phyloP scores from a whole-genome alignment of 2,888 invertebrate genomes.

The Epinotia brunnichana region DNA sequence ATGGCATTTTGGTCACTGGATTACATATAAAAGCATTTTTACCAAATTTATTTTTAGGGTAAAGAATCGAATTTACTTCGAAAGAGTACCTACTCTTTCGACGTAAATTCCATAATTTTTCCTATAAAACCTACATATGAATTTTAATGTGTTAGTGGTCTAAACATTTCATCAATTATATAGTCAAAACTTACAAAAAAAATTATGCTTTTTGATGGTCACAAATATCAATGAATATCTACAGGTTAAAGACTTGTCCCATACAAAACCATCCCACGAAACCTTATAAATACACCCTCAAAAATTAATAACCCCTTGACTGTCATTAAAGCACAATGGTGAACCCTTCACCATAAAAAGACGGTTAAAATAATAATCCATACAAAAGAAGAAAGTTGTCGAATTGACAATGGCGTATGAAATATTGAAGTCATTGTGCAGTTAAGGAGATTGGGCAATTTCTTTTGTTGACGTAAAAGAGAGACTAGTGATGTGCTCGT shows the following conservation, averaged over 20 bases:
- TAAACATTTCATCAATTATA: too few relatives aligned
- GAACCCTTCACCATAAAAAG: constrained; percentile 15
- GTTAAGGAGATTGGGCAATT: constrained; percentile 73
- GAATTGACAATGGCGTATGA: constrained; percentile 51
- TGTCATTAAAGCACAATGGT: constrained; percentile 4
- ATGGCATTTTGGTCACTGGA: too few relatives aligned
- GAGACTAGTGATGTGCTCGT: constrained; percentile 53
- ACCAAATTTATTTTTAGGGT: too few relatives aligned
- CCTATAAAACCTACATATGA: too few relatives aligned
- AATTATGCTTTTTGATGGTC: too few relatives aligned
- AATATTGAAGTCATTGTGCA: constrained; percentile 65
- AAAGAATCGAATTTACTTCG: too few relatives aligned
- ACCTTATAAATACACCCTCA: constrained; percentile 1
- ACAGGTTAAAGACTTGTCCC: not conserved
- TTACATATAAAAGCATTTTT: too few relatives aligned
- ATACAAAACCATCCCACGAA: not conserved
- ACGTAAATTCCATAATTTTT: too few relatives aligned
- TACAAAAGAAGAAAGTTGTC: constrained; percentile 44
- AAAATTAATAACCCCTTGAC: constrained; percentile 16
- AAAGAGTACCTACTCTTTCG: too few relatives aligned
- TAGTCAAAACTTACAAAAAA: too few relatives aligned
- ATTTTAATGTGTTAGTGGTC: too few relatives aligned
- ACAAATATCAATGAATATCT: not conserved
- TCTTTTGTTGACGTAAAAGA: constrained; percentile 59
- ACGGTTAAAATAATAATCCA: constrained; percentile 40